Evolutionary conservation across 2,113 vertebrate genomes (phyloP), one percentile per base, ranked within the genome.

Genomic region (Neomonachus schauinslandi): DNA sequence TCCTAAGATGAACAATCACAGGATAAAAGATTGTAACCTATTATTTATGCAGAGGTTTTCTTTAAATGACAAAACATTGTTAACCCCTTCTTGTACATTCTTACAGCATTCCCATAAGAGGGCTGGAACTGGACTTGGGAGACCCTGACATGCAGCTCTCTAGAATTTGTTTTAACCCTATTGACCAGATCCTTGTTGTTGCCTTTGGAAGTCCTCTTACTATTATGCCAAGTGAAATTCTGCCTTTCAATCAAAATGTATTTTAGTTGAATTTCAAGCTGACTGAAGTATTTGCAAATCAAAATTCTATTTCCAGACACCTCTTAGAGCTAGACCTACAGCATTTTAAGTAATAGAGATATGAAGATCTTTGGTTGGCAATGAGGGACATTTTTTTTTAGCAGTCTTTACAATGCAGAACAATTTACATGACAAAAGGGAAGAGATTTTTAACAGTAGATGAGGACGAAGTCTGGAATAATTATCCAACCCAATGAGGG

Each of bases 201-300:
- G 16, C 33, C 57, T 67, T 82, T 85, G 67, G 49, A 96, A 89
- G 53, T 86, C 21, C n/a, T 94, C 36, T 85, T 76, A 24, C 71
- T 91, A 12, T 42, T 87, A 51, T 74, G 22, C 53, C 22, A 74
- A 39, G 49, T 83, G 74, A 89, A 93, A 76, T 57, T 89, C 63
- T 61, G 4, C 28, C 26, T 93, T 46, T 95, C 28, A 16, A 63
- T 81, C 82, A 76, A 19, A 55, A 4, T 55, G 0, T 83, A 10
- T 77, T 96, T 72, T 93, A 83, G 33, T 67, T 77, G 61, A 92
- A 89, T 83, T 91, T 84, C 71, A 91, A 51, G 26, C 46, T 86
- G n/a, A 76, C 46, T 86, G n/a, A 76, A 76, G 26, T 80, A 87
- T 91, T 80, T 94, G 88, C 7, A 55, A 93, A 69, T 84, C 26